Percentiles rank a stretch among this genome's conserved stretches.
Conservation (phyloP, 2,113 vertebrate genomes). For the Oncorhynchus masou region DNA sequence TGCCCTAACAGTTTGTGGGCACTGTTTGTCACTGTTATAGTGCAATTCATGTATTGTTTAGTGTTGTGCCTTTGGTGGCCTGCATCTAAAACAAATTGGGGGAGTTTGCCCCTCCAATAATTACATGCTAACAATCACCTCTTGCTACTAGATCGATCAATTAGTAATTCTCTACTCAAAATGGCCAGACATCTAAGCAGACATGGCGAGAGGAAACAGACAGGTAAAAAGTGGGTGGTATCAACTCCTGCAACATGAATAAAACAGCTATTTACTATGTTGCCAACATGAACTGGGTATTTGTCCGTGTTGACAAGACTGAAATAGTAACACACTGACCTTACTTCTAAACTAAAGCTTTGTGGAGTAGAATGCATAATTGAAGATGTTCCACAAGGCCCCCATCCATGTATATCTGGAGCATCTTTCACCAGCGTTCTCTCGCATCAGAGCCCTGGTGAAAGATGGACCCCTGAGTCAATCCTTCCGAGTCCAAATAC, state of each 20-base stretch:
- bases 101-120: too few species aligned
- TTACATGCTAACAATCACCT: too few species aligned
- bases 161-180: too few species aligned
- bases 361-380: conserved; percentile 39
- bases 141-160: too few species aligned
- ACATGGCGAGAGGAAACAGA: not conserved
- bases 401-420: conserved; percentile 25
- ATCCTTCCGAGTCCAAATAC: conserved; percentile 50
- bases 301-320: conserved; percentile 33
- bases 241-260: conserved; percentile 14
- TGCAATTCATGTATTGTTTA: too few species aligned
- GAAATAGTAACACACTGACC: conserved; percentile 49
- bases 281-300: conserved; percentile 19
- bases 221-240: not conserved
- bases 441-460: conserved; percentile 25
- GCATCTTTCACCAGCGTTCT: conserved; percentile 23
- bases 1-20: too few species aligned
- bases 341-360: conserved; percentile 30
- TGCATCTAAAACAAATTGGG: too few species aligned
- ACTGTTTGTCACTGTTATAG: too few species aligned
- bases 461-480: conserved; percentile 35
- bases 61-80: too few species aligned
- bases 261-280: conserved; percentile 16
- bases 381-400: conserved; percentile 34
- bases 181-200: not conserved